Base-by-base conservation (phyloP, 2,113 vertebrate genomes). In the Tetraodon nigroviridis region DNA sequence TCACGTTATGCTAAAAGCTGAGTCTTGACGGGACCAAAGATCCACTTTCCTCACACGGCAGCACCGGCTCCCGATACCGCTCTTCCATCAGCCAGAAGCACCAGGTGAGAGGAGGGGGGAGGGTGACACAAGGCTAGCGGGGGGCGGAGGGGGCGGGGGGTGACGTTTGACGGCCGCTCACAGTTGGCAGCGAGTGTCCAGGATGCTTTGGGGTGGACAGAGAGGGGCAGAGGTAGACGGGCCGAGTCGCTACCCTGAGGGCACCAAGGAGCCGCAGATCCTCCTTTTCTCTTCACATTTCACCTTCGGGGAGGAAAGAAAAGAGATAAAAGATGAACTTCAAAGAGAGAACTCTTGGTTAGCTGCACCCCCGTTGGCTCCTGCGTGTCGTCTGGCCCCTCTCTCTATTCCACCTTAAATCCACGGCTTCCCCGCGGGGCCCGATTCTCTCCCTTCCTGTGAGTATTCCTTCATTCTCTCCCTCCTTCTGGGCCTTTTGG, bases 171-270 rank as follows among this genome's bases (percentile, higher is more conserved):
- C 88, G 83, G 86, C 86, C 82, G 58, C 75, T 82, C 86, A 85
- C 90, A 90, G 88, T 91, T 92, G 91, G 87, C 88, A 89, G 68
- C 52, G 32, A 66, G 58, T 79, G 83, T 77, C 78, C 82, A 72
- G 76, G 81, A 82, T 84, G 81, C 76, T 83, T 84, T 77, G 83
- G 84, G 85, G 85, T 42, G 62, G 84, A 73, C 45, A 53, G 66
- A 75, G 76, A 75, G 82, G 73, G 84, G 75, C 72, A 81, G 83
- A 79, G 76, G 69, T 69, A 71, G 70, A 75, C 73, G 70, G 82
- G 69, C 70, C 64, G 72, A 86, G 57, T 74, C 74, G 67, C 42
- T 62, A 72, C 49, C 61, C 56, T 41, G 58, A 79, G 74, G 58
- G 76, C 64, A 82, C 75, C 69, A 72, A 81, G 74, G 54, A 71